Conservation (phyloP, 2,113 vertebrate species). For the Microcebus jonahi region DNA sequence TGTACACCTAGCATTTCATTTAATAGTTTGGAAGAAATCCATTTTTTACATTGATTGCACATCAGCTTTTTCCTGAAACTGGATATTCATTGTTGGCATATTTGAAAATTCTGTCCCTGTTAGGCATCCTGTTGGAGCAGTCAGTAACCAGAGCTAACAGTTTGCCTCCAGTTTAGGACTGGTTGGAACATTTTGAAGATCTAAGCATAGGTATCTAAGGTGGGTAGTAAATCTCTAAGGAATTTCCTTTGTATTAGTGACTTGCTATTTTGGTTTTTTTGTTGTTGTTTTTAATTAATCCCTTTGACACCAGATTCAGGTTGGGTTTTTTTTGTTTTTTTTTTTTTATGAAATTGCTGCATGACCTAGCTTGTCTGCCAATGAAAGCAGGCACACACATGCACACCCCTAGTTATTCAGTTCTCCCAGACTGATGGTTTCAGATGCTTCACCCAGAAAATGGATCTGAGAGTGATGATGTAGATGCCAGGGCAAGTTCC, state of each 20-base stretch:
- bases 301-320: not conserved
- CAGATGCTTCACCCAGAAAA: not conserved
- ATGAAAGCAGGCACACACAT: not conserved
- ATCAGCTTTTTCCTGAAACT: not conserved
- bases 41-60: not conserved
- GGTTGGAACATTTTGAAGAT: not conserved
- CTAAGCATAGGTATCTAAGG: not conserved
- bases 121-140: not conserved
- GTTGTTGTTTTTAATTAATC: not conserved
- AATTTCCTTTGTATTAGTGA: not conserved
- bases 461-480: not conserved
- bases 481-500: not conserved
- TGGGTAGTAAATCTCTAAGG: not conserved
- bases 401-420: not conserved
- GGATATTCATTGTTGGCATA: not conserved
- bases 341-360: not conserved
- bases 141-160: not conserved
- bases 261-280: not conserved
- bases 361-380: not conserved
- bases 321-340: not conserved
- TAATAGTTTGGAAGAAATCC: slow-evolving; percentile 1
- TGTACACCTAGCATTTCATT: not conserved
- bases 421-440: not conserved
- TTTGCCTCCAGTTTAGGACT: not conserved
- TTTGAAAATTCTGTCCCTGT: not conserved